Base-by-base conservation (phyloP, 2,113 vertebrate species). In the Butastur rufipennis region DNA sequence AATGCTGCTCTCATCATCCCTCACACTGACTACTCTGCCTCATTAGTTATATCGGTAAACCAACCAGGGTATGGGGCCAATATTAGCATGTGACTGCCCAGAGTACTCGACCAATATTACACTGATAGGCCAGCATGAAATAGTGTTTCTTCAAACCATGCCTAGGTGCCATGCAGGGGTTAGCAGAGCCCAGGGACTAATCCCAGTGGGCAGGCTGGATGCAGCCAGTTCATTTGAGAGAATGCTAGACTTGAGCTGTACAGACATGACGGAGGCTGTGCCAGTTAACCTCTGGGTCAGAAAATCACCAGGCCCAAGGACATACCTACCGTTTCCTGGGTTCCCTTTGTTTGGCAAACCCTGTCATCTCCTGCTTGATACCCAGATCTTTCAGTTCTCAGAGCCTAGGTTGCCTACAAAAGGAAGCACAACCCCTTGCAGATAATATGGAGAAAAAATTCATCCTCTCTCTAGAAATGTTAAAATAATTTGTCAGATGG, bases 1-100 rank as follows among this genome's bases (percentile, higher is more conserved):
- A 56, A 36, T 19, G 61, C 88, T 82, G 85, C 88, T 85, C 90
- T 74, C 90, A 13, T 19, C 92, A 74, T 16, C 90, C 88, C 83
- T 71, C 86, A 77, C 25, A 23, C 95, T 7, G 18, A 73, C 42
- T 34, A 26, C 78, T 23, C n/a, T 4, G 70, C 92, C 78, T 88
- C 96, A 27, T 75, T n/a, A 85, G 77, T 2, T 74, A 22, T 6
- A 55, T 15, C 1, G 1, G 92, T 25, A 71, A 27, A 84, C 7
- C 65, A 29, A 7, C 2, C 7, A 8, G 48, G 47, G 13, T 29
- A 4, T 0, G 7, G 53, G 58, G 68, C 81, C 61, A 36, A 17
- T 25, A 6, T 2, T 6, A 19, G 84, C 55, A 65, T 0, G 36
- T 23, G 53, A 11, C 59, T 52, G 86, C 74, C 74, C 52, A 23